Conservation (phyloP, 2,888 invertebrate species). For the Nipponacmea schrenckii region DNA sequence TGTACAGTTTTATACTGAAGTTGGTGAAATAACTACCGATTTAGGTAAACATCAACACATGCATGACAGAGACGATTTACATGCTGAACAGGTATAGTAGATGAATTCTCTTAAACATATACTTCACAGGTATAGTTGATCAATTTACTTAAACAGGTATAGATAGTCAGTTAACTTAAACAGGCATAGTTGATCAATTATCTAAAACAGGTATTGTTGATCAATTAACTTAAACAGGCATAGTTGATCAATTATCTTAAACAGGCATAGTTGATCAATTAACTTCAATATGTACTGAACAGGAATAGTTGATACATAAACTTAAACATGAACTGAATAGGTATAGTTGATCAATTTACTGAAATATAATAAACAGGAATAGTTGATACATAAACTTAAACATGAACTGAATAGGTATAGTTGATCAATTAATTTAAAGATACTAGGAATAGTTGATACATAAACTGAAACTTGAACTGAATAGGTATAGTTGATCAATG, state of each 20-base stretch:
- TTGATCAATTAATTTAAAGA: neutral
- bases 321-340: slow-evolving; percentile 97
- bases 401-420: too few relatives aligned
- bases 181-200: slow-evolving; percentile 72
- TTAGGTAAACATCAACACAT: slow-evolving; percentile 99
- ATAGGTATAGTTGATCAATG: too few relatives aligned
- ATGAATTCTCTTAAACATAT: neutral
- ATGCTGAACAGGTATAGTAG: slow-evolving; percentile 84
- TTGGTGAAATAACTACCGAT: slow-evolving; percentile 99
- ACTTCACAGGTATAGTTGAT: neutral
- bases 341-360: slow-evolving; percentile 41
- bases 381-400: too few relatives aligned
- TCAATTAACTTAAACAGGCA: neutral
- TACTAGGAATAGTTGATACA: neutral
- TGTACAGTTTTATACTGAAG: slow-evolving; percentile 99
- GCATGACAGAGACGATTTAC: slow-evolving; percentile 98
- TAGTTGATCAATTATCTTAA: slow-evolving; percentile 75
- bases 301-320: neutral
- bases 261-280: slow-evolving; percentile 72
- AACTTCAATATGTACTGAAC: neutral
- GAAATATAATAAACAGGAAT: neutral
- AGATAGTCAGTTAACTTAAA: slow-evolving; percentile 75
- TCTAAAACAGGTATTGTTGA: slow-evolving; percentile 1
- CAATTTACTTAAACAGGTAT: neutral
- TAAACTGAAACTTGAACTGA: too few relatives aligned